phyloP scores from a whole-genome alignment of 2,113 vertebrate genomes.

The Corvus moneduloides region DNA sequence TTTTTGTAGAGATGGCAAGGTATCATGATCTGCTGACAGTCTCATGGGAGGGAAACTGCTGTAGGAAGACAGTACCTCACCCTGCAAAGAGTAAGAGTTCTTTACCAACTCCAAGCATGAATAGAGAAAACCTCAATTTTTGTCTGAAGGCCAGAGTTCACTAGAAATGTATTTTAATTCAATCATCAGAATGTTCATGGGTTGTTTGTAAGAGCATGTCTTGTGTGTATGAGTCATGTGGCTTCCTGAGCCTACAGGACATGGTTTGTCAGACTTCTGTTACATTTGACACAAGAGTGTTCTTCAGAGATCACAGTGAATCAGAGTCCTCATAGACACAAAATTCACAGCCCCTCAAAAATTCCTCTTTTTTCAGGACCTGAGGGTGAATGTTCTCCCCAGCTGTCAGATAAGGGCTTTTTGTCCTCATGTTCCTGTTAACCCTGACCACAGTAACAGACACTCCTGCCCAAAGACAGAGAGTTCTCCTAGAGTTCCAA shows the following conservation, averaged over 20 bases:
- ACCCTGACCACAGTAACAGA: neutral
- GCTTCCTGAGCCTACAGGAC: conserved; percentile 17
- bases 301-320: neutral
- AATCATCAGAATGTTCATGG: neutral
- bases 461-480: neutral
- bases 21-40: neutral
- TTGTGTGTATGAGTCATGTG: neutral
- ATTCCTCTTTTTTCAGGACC: neutral
- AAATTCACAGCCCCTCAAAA: neutral
- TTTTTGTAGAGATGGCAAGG: neutral
- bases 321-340: neutral
- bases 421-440: neutral
- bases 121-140: neutral
- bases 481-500: neutral
- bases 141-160: neutral
- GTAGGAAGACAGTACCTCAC: neutral
- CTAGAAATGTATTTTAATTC: neutral
- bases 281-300: neutral
- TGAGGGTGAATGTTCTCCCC: neutral
- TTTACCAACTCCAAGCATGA: neutral
- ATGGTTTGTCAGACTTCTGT: neutral
- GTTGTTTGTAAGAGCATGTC: neutral
- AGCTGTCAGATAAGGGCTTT: neutral
- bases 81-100: neutral
- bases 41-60: neutral